phyloP scores from a whole-genome alignment of 2,888 invertebrate genomes.

The Diplazon laetatorius region DNA sequence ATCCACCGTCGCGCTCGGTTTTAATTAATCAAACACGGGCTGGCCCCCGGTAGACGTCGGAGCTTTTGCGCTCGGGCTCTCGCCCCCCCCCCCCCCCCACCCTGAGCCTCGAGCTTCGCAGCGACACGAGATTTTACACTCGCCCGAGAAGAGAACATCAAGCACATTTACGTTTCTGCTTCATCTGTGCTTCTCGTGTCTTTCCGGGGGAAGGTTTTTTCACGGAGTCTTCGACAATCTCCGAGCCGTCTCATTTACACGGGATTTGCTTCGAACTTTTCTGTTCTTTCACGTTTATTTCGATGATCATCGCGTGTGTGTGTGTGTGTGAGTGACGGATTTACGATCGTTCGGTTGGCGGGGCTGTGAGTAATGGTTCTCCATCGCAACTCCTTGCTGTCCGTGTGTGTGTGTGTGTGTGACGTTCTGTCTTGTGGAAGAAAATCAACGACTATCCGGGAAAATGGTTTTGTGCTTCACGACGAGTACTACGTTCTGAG shows the following conservation, averaged over 20 bases:
- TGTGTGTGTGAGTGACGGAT: not conserved
- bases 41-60: not conserved
- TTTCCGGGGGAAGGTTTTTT: too few relatives aligned
- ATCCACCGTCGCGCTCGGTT: constrained; percentile 70
- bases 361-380: constrained; percentile 1
- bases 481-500: constrained; percentile 4
- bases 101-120: too few relatives aligned
- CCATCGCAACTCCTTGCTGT: not conserved
- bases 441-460: not conserved
- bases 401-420: constrained; percentile 1
- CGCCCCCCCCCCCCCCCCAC: too few relatives aligned
- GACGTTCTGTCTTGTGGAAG: not conserved
- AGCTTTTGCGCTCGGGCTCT: constrained; percentile 6
- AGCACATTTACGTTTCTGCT: constrained; percentile 18
- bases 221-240: not conserved
- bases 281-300: not conserved
- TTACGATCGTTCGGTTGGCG: not conserved
- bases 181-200: constrained; percentile 4
- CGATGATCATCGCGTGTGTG: not conserved
- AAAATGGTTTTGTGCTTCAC: too few relatives aligned
- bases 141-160: constrained; percentile 6
- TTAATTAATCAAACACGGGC: constrained; percentile 74
- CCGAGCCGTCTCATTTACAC: not conserved
- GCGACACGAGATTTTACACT: not conserved
- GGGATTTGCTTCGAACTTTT: not conserved